Percentiles rank a stretch among this genome's conserved stretches.
Evolutionary conservation across 2,113 vertebrate genomes (phyloP).

Genomic region (Mirounga angustirostris): DNA sequence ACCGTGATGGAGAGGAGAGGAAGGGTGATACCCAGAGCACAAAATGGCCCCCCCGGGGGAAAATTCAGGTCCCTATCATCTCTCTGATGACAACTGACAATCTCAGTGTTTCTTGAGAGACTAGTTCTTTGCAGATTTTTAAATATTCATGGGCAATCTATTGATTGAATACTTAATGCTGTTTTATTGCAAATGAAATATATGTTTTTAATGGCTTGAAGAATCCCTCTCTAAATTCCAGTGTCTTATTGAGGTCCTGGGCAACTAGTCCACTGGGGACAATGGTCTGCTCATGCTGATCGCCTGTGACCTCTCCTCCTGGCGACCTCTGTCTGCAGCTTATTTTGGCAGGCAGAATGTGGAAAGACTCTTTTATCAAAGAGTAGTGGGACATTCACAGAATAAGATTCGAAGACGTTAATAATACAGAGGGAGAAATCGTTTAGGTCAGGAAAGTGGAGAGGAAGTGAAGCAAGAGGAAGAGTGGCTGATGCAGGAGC

Average conservation of each 20-base stretch:
- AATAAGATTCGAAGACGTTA: not conserved
- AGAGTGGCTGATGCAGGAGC: no score
- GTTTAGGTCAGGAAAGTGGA: not conserved
- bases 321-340: not conserved
- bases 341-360: not conserved
- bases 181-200: not conserved
- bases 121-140: not conserved
- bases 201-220: not conserved
- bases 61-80: not conserved
- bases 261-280: not conserved
- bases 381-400: no score
- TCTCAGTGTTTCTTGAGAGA: not conserved
- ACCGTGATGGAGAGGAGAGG: rapidly evolving
- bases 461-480: not conserved
- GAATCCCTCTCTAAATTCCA: not conserved
- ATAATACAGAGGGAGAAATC: not conserved
- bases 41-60: not conserved
- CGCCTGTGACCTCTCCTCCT: not conserved
- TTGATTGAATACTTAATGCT: not conserved
- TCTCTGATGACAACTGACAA: not conserved
- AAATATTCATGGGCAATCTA: not conserved
- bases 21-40: no score
- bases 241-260: not conserved
- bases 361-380: not conserved
- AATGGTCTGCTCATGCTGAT: not conserved